Base-by-base conservation (phyloP, 2,888 invertebrate species). In the Nomada goodeniana region DNA sequence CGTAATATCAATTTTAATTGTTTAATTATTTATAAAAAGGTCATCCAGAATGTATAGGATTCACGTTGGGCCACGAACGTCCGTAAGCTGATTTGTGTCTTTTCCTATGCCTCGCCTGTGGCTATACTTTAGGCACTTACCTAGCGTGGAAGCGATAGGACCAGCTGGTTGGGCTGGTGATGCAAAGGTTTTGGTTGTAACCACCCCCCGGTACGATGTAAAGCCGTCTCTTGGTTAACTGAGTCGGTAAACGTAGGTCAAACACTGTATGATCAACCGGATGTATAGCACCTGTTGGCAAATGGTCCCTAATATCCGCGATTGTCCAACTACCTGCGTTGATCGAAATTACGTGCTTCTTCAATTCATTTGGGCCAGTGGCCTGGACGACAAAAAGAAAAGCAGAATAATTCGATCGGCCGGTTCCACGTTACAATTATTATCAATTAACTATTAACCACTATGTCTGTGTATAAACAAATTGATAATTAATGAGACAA, bases 151-250 rank as follows among this genome's bases (percentile, higher is more conserved):
- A 93, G 75, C 90, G 85, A 52, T 92, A 91, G 59, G 80, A 89
- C 87, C 88, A 89, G 36, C 64, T 53, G 72, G 86, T 91, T 18
- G 91, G 90, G 65, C 84, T 86, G 36, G 85, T 88, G 50, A 95
- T 82, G 76, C 95, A 94, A 83, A 94, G 94, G 89, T 94, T 95
- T 84, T 94, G 94, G 89, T 95, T 95, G 87, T 94, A 95, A 50
- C 95, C 95, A 61, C 94, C 94, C 15, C 93, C 93, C 0, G 94
- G 93, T 61, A 95, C 91, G 60, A 63, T 77, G 44, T 77, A 84
- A 44, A 92, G 83, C 61, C 61, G 86, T 88, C 77, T 93, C 87
- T 77, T 90, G 44, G 92, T 94, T 67, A 96, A 88, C 65, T 88
- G 88, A 10, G 92, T 93, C 1, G 94, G 94, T 63, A 89, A 90